Evolutionary conservation across 2,113 vertebrate species (phyloP).

Genomic region (Stictonetta naevosa): DNA sequence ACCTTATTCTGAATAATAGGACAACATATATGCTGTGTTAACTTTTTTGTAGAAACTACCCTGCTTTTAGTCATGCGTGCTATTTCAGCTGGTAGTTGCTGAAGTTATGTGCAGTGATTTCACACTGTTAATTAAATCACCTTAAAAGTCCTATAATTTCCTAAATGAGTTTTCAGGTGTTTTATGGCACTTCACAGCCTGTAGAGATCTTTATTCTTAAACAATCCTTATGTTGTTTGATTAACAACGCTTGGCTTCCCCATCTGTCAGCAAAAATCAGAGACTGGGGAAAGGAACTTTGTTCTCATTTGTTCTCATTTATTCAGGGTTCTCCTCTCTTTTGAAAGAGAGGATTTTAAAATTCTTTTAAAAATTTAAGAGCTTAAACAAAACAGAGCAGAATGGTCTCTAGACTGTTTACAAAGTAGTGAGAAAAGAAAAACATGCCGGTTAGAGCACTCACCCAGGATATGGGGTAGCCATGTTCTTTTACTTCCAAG

Average conservation of each 20-base stretch:
- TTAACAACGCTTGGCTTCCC: not conserved
- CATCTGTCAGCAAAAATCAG: not conserved
- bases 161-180: not conserved
- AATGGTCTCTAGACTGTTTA: not conserved
- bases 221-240: not conserved
- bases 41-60: not conserved
- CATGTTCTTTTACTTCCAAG: not conserved
- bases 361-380: not conserved
- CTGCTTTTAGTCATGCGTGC: not conserved
- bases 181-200: not conserved
- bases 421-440: not conserved
- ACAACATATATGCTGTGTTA: not conserved
- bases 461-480: not conserved
- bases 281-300: not conserved
- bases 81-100: not conserved
- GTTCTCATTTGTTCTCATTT: not conserved
- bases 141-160: not conserved
- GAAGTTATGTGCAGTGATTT: not conserved
- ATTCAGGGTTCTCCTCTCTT: not conserved
- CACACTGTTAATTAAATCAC: not conserved
- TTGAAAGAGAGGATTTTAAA: not conserved
- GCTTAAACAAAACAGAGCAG: not conserved
- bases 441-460: not conserved
- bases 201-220: not conserved
- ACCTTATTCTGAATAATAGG: not conserved